Evolutionary conservation across 2,113 vertebrate genomes (phyloP), one percentile per base, ranked within the genome.

Genomic region (Alouatta palliata): DNA sequence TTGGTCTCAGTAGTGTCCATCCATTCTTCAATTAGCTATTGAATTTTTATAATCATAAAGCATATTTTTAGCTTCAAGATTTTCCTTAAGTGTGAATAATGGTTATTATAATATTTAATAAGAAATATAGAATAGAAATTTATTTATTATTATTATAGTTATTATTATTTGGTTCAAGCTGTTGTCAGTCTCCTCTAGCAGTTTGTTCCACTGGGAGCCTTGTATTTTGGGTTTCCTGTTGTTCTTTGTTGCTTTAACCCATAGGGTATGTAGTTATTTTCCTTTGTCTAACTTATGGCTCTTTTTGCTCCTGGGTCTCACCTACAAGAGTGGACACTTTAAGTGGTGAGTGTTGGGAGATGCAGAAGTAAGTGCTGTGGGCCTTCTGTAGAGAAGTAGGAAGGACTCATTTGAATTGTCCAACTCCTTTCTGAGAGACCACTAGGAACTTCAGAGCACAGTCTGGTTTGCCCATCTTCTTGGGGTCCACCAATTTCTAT

Each of bases 31-130:
- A 20, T 77, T 94, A 90, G 37, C 37, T 87, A 9, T 71, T 94
- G 43, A 71, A n/a, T 82, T 40, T 96, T 96, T 81, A 35, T 76
- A 86, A 92, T 64, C 56, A 47, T 86, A 76, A 86, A 81, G 40
- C 9, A 40, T 58, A 32, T 35, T 86, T 95, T 68, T 80, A 88
- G 47, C 43, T 91, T 70, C 21, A 68, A 35, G 54, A 16, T 20
- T 83, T 5, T 85, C 43, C 40, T 80, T 56, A 47, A 56, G 25
- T 58, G 9, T 82, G 75, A 76, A 40, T 75, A 52, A 37, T 68
- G 68, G 45, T 79, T 17, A 23, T 79, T 12, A 12, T 70, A 49
- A 13, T 56, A 40, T 70, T 56, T 88, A 64, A 32, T 32, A 64
- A 64, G 61, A 64, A 64, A 30, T 64, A 6, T 6, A 64, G 27